Evolutionary conservation across 2,113 vertebrate species (phyloP), one percentile per base, ranked within the genome.

Genomic region (Alouatta palliata): DNA sequence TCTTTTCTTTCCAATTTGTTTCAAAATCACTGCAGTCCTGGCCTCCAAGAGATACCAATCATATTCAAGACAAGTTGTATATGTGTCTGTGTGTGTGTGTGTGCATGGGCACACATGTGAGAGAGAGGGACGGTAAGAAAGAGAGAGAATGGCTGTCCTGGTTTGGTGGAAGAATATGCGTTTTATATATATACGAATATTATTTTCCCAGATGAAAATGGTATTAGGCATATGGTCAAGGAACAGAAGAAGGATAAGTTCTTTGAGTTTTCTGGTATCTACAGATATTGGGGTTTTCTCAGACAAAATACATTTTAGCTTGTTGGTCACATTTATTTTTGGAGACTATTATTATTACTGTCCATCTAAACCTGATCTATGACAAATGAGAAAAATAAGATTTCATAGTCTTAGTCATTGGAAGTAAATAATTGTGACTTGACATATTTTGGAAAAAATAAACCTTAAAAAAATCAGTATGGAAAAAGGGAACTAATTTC

Each of bases 191-290:
- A 70, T 32, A 61, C 43, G 37, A 70, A 23, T 54, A 73, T 17
- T 27, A 75, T 80, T 92, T 94, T 86, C 35, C 35, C 52, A 90
- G 73, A 19, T 56, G 64, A 82, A 81, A 95, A 93, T 87, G 30
- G 6, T 11, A 4, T 5, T 47, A 76, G 64, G 25, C 23, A 37
- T 66, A 9, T 0, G 40, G 30, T 37, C 61, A 75, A 49, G 27
- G 25, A 75, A 58, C 1, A 12, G 32, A 88, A 85, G 7, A 14
- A 45, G 2, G 2, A 27, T 12, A 25, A n/a, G 14, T 37, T 40
- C 43, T 90, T 82, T 79, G 35, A 1, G 10, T 86, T 96, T 16
- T 91, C 12, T 80, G 25, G 17, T 54, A 68, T 84, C 32, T 49
- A 3, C 2, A 84, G 11, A 77, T 32, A 54, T 14, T 92, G 37